Conservation (phyloP, 2,113 vertebrate species). For the Piprites chloris region DNA sequence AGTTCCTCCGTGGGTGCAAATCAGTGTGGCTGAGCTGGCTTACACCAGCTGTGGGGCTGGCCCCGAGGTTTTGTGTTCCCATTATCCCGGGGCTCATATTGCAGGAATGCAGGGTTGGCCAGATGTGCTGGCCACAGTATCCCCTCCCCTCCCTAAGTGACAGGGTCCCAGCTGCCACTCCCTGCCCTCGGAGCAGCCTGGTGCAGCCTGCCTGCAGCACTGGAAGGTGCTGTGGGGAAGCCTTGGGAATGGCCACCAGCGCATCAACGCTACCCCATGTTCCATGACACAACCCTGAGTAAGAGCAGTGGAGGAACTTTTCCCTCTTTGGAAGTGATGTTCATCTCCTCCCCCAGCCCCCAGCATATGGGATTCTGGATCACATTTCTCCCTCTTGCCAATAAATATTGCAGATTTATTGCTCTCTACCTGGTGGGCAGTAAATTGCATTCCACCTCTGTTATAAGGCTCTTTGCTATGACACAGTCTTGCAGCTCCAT, state of each 20-base stretch:
- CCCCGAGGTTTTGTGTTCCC: constrained; percentile 24
- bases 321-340: constrained; percentile 34
- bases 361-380: constrained; percentile 62
- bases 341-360: constrained; percentile 52
- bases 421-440: constrained; percentile 65
- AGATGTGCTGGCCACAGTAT: constrained; percentile 37
- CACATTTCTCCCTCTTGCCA: constrained; percentile 69
- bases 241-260: not conserved
- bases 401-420: constrained; percentile 74
- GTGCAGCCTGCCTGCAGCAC: not conserved
- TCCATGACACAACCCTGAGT: not conserved
- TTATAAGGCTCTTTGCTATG: constrained; percentile 74
- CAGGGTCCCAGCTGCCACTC: constrained; percentile 23
- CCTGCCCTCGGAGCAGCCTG: not conserved
- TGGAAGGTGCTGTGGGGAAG: not conserved
- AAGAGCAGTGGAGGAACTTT: not conserved
- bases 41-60: constrained; percentile 30
- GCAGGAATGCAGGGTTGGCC: constrained; percentile 48
- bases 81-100: constrained; percentile 44
- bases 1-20: not conserved
- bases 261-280: not conserved
- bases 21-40: not conserved
- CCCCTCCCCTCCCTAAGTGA: not conserved
- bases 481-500: constrained; percentile 68
- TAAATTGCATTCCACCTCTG: constrained; percentile 73